These are phyloP conservation scores for Leucophenga maculata DNA, from an alignment of 2,888 invertebrate species.

Conservation along the genomic window DNA sequence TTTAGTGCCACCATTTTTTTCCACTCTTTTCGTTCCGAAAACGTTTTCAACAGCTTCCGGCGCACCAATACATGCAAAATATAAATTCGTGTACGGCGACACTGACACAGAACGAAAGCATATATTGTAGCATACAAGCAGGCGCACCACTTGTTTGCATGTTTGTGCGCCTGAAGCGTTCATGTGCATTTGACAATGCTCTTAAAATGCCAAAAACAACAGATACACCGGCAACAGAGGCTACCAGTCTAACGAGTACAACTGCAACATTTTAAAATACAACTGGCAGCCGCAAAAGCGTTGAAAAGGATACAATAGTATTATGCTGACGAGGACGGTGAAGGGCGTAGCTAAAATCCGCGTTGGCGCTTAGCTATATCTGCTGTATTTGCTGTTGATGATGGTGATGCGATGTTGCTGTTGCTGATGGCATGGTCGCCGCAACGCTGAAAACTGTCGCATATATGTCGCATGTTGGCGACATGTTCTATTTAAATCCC, in stretches of 20 bases:
- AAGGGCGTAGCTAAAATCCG: conserved; percentile 33
- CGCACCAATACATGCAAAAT: conserved; percentile 11
- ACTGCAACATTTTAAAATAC: conserved; percentile 19
- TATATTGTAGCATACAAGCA: neutral
- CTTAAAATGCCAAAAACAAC: conserved; percentile 54
- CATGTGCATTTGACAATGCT: conserved; percentile 51
- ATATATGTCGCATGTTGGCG: conserved; percentile 27
- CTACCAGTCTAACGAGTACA: conserved; percentile 5
- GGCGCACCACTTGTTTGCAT: neutral
- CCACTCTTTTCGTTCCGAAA: neutral
- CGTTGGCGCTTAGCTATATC: conserved; percentile 36
- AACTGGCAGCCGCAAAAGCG: conserved; percentile 2
- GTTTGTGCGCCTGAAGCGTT: conserved; percentile 40
- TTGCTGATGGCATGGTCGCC: conserved; percentile 29
- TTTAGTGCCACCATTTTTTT: neutral
- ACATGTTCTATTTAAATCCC: conserved; percentile 22
- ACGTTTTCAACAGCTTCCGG: conserved; percentile 22
- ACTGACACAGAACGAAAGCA: neutral
- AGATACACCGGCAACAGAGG: conserved; percentile 38
- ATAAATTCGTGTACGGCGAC: neutral
- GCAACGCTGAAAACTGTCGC: conserved; percentile 36
- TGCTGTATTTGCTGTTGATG: conserved; percentile 21
- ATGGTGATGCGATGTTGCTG: conserved; percentile 27
- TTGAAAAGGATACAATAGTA: neutral
- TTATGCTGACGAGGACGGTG: neutral